These are phyloP conservation scores for Chiroxiphia lanceolata DNA, from an alignment of 2,797 vertebrate genomes.

Conservation along the genomic window DNA sequence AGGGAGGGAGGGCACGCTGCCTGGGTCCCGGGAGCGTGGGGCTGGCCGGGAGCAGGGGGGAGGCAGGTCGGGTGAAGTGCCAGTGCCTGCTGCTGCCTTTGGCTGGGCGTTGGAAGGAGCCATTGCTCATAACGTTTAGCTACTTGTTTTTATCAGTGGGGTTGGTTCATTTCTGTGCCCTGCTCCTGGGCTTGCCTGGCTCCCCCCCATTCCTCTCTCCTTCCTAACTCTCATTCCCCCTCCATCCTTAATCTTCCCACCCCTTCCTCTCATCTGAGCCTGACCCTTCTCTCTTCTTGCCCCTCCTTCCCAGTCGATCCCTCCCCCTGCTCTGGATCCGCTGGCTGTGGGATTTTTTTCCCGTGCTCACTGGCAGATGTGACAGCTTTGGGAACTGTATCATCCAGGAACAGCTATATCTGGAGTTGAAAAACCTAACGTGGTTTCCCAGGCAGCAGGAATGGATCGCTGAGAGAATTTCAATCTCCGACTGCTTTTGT, in stretches of 20 bases:
- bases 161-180: not conserved
- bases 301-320: constrained; percentile 58
- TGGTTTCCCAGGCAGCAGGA: constrained; percentile 69
- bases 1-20: not conserved
- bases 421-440: constrained; percentile 55
- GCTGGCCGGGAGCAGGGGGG: not conserved
- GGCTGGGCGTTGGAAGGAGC: not conserved
- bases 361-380: constrained; percentile 66
- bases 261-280: constrained; percentile 52
- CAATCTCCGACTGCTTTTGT: constrained; percentile 65
- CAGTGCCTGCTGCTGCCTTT: not conserved
- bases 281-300: constrained; percentile 60
- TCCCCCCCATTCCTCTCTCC: not conserved
- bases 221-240: not conserved
- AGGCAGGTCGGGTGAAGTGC: not conserved
- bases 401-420: constrained; percentile 56
- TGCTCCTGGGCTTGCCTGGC: not conserved
- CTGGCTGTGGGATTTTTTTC: constrained; percentile 48
- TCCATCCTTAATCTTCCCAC: constrained; percentile 45
- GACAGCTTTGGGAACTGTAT: constrained; percentile 64
- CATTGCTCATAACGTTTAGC: not conserved
- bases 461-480: constrained; percentile 63
- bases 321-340: constrained; percentile 65
- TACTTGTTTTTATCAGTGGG: not conserved
- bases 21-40: not conserved